Percentiles rank a stretch among this genome's conserved stretches.
Conservation (phyloP, 2,888 invertebrate genomes). For the Colletes collaris region DNA sequence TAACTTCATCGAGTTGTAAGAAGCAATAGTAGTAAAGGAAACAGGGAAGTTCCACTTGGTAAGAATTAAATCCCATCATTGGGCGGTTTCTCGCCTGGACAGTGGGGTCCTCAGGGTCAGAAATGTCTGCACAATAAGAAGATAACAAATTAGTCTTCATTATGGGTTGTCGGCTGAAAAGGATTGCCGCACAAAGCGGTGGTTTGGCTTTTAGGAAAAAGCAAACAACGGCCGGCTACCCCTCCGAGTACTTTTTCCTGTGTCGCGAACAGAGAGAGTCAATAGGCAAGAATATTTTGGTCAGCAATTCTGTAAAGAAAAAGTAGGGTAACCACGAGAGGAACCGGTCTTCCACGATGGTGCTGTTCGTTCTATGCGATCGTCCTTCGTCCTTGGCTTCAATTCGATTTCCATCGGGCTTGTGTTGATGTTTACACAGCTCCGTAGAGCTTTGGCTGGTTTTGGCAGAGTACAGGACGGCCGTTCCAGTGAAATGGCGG, state of each 20-base stretch:
- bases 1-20: too few relatives aligned
- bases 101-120: neutral
- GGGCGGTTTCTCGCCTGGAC: neutral
- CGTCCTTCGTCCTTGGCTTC: conserved; percentile 41
- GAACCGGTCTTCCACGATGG: conserved; percentile 67
- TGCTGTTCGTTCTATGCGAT: conserved; percentile 35
- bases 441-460: conserved; percentile 27
- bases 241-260: conserved; percentile 44
- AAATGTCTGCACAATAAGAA: conserved; percentile 20
- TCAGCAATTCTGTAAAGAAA: conserved; percentile 60
- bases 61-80: neutral
- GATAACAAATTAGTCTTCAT: conserved; percentile 61
- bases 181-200: conserved; percentile 53
- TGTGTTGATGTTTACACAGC: conserved; percentile 63
- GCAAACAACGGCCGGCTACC: conserved; percentile 62
- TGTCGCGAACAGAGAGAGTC: conserved; percentile 36
- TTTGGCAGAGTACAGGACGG: conserved; percentile 18
- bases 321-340: conserved; percentile 53
- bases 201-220: conserved; percentile 68
- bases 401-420: conserved; percentile 67
- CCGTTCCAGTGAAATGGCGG: conserved; percentile 33
- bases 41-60: neutral
- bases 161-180: conserved; percentile 42
- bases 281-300: conserved; percentile 63
- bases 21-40: too few relatives aligned